A percentile compares a stretch with the other conserved stretches of the same genome.
phyloP scores from a whole-genome alignment of 2,113 vertebrate genomes.

The Hoplias malabaricus region DNA sequence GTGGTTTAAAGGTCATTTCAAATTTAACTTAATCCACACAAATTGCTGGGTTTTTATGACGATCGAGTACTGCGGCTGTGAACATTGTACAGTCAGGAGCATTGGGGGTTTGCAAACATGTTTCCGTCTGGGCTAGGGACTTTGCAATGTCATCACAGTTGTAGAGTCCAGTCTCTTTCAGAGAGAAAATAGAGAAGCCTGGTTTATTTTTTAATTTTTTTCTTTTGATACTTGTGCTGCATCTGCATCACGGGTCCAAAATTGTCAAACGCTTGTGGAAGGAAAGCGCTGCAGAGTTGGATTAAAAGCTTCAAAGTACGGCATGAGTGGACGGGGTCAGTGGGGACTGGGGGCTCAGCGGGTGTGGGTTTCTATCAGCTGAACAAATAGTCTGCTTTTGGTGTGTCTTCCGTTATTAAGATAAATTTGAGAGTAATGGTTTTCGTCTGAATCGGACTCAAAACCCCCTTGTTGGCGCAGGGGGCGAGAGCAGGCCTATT shows the following conservation, averaged over 20 bases:
- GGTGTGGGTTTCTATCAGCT: slow-evolving; percentile 69
- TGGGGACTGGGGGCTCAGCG: slow-evolving; percentile 35
- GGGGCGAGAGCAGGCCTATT: slow-evolving; percentile 42
- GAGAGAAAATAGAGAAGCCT: neutral
- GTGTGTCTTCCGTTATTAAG: slow-evolving; percentile 66
- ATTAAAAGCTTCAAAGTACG: slow-evolving; percentile 10
- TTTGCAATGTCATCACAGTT: neutral
- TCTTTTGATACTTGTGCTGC: no score
- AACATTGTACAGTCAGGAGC: neutral
- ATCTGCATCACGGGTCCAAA: neutral
- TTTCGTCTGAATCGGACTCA: slow-evolving; percentile 62
- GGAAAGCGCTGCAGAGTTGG: neutral
- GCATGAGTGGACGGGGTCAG: slow-evolving; percentile 12
- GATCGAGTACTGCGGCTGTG: neutral
- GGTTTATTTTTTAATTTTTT: no score
- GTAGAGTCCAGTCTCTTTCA: neutral
- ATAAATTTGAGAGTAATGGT: slow-evolving; percentile 72
- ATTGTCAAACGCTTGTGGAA: neutral
- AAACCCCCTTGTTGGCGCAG: slow-evolving; percentile 51
- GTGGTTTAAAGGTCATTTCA: neutral
- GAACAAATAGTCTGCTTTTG: slow-evolving; percentile 68
- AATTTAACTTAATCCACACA: neutral
- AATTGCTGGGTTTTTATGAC: neutral
- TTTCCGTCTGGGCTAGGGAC: neutral
- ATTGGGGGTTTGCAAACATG: neutral